These are phyloP conservation scores for Agrypnus murinus DNA, from an alignment of 2,888 invertebrate species.

Conservation along the genomic window DNA sequence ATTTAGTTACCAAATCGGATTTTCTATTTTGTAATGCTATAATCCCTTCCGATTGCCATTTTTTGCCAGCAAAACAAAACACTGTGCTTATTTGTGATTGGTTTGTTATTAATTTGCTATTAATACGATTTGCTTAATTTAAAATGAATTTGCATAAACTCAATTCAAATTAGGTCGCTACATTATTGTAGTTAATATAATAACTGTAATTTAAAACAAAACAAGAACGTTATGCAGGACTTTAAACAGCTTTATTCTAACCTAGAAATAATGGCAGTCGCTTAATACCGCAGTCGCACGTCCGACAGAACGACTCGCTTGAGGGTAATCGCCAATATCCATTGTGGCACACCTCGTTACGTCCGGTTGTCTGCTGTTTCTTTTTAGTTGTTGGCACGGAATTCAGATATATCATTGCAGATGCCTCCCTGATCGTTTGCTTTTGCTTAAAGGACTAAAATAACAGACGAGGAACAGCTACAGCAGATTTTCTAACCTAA, in stretches of 20 bases:
- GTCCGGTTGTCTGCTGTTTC: conserved; percentile 39
- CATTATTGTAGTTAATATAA: no score
- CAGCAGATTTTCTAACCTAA: background rate
- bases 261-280: conserved; percentile 9
- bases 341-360: conserved; percentile 58
- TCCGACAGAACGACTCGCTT: conserved; percentile 55
- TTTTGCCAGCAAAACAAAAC: background rate
- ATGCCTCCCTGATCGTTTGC: conserved; percentile 33
- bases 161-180: no score
- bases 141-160: background rate
- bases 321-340: conserved; percentile 57
- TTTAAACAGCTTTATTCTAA: background rate
- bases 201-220: no score
- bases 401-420: conserved; percentile 40
- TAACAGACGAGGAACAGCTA: conserved; percentile 20
- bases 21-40: background rate
- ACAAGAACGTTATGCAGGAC: no score
- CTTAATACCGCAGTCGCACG: conserved; percentile 46
- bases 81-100: no score
- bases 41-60: background rate
- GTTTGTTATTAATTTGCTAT: background rate
- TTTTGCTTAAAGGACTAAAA: conserved; percentile 39
- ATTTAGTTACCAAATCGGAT: conserved; percentile 3
- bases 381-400: conserved; percentile 39
- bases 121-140: background rate